These are phyloP conservation scores for Xylocampa areola DNA, from an alignment of 2,888 invertebrate genomes.

Conservation along the genomic window DNA sequence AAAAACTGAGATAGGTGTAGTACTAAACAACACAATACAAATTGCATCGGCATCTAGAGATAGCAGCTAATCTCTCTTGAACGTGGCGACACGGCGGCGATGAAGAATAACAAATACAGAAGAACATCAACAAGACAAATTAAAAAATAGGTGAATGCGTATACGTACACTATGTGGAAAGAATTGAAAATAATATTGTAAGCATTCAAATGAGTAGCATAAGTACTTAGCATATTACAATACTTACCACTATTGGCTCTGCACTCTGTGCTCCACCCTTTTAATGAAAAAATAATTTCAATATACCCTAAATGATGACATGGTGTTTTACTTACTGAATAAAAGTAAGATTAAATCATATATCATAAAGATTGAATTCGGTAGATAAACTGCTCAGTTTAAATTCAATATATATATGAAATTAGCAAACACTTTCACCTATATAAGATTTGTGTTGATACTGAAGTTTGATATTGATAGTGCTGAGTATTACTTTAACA, in stretches of 20 bases:
- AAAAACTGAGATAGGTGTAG: conserved; percentile 52
- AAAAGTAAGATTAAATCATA: conserved; percentile 3
- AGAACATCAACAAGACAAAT: conserved; percentile 59
- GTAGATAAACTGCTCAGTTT: conserved; percentile 7
- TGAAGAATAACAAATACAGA: conserved; percentile 59
- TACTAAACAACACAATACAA: conserved; percentile 71
- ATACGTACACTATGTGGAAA: conserved; percentile 56
- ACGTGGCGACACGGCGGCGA: conserved; percentile 54
- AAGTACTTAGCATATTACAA: conserved; percentile 61
- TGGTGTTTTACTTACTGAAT: conserved; percentile 20
- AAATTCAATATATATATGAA: conserved; percentile 21
- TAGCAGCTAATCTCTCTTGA: conserved; percentile 82
- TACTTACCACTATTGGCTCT: conserved; percentile 99
- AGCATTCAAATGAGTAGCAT: conserved; percentile 68
- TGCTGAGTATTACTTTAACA: conserved; percentile 29
- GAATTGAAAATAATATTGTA: conserved; percentile 57
- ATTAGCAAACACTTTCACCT: conserved; percentile 61
- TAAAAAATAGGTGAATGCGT: conserved; percentile 61
- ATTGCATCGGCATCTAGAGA: conserved; percentile 86
- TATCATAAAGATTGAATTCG: conserved; percentile 9
- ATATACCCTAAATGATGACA: conserved; percentile 53
- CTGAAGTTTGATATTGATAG: conserved; percentile 15
- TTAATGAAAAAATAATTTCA: conserved; percentile 74
- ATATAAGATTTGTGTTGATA: conserved; percentile 33
- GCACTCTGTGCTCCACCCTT: conserved; percentile 96